A percentile compares a stretch with the other conserved stretches of the same genome.
These are phyloP conservation scores for Dendrocincla fuliginosa DNA, from an alignment of 2,797 vertebrate species.

Conservation along the genomic window DNA sequence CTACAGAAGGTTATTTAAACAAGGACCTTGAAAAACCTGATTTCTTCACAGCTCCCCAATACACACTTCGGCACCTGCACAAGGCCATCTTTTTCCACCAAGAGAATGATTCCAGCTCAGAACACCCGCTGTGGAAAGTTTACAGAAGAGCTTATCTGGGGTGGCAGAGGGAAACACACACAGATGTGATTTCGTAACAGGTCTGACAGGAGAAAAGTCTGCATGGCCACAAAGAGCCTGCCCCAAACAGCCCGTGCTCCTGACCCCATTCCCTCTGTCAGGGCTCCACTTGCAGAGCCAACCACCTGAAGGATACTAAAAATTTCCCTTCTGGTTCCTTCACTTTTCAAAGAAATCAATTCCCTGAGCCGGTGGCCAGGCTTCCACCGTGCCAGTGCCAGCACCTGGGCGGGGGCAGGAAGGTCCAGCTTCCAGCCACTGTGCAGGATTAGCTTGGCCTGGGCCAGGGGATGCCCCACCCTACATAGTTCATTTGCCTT, in stretches of 20 bases:
- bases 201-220: not conserved
- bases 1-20: not conserved
- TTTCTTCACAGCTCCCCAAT: not conserved
- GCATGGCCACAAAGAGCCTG: not conserved
- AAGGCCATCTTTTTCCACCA: not conserved
- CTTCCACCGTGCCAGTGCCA: not conserved
- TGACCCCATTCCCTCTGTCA: not conserved
- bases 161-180: not conserved
- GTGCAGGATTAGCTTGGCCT: not conserved
- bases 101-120: not conserved
- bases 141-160: not conserved
- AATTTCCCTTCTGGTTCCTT: not conserved
- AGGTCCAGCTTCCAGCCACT: not conserved
- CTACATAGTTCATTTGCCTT: not conserved
- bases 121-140: not conserved
- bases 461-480: not conserved
- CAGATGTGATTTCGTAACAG: not conserved
- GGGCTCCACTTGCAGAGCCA: not conserved
- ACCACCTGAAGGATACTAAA: rapidly evolving
- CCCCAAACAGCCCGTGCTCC: not conserved
- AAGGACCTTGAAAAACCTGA: not conserved
- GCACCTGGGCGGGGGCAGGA: not conserved
- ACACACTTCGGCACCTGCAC: not conserved
- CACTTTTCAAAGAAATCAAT: not conserved
- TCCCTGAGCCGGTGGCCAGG: not conserved